Base-by-base conservation (phyloP, 2,888 invertebrate genomes). In the Caenorhabditis wallacei region DNA sequence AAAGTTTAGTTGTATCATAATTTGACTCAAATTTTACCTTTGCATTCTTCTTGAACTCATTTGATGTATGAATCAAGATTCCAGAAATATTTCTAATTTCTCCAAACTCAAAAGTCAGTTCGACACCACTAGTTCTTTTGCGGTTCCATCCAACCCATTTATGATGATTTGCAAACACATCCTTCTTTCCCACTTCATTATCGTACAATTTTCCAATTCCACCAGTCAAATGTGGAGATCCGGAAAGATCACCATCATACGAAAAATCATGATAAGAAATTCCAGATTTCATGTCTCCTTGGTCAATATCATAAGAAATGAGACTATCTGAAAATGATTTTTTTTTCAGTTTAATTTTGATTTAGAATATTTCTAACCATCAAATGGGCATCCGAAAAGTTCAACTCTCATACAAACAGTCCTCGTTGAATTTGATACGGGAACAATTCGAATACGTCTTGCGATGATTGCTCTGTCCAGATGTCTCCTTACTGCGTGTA, bases 371-470 rank as follows among this genome's bases (percentile, higher is more conserved):
- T 2, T 24, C 71, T 94, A 93, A 95, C 95, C 95, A 92, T 94
- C 95, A 95, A 96, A 96, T 54, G 94, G 94, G 92, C 96, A 97
- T 24, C 97, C 97, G 92, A 96, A 96, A 35, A 97, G 92, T 92
- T 97, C 97, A 40, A 96, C 95, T 82, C 97, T 93, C 95, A 97
- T 95, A 93, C 97, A 97, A 68, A 96, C 96, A 0, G 96, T 96
- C 82, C 96, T 94, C 5, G 95, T 94, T 91, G 95, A 95, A 84
- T 94, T 94, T 92, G 96, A 96, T 94, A 95, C 95, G 0, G 97
- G 97, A 74, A 96, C 94, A 93, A 97, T 95, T 61, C 96, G 94
- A 75, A 97, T 94, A 92, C 80, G 79, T 74, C 84, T 85, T 74
- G 96, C 96, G 94, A 96, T 95, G 87, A 97, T 95, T 30, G 96